These are phyloP conservation scores for Gymnorhina tibicen DNA, from an alignment of 2,113 vertebrate genomes.

Conservation along the genomic window DNA sequence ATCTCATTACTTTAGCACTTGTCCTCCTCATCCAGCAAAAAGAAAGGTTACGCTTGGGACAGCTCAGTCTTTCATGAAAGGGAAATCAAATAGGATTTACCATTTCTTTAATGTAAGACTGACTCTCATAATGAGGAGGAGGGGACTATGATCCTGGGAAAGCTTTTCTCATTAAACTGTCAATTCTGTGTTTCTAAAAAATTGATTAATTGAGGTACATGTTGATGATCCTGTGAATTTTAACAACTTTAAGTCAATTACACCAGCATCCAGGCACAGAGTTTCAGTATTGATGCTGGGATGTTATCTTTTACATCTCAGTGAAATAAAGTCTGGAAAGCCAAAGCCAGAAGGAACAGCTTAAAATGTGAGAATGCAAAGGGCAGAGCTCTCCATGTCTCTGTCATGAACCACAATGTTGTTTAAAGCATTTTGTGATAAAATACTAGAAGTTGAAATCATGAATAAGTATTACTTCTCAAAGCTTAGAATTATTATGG, in stretches of 20 bases:
- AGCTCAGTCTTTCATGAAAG: not conserved
- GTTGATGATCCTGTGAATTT: conserved; percentile 32
- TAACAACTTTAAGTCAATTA: conserved; percentile 45
- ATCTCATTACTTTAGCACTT: not conserved
- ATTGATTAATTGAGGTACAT: not conserved
- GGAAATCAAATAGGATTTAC: conserved; percentile 29
- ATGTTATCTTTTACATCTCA: not conserved
- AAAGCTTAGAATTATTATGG: not conserved
- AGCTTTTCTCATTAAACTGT: conserved; percentile 52
- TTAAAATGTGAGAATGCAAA: not conserved
- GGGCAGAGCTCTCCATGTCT: not conserved
- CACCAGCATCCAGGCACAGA: not conserved
- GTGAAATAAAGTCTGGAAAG: not conserved
- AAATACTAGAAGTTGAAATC: not conserved
- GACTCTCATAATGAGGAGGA: not conserved
- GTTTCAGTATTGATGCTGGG: not conserved
- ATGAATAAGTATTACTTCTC: not conserved
- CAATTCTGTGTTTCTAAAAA: conserved; percentile 16
- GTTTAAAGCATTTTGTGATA: not conserved
- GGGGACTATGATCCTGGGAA: conserved; percentile 15
- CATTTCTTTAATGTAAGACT: conserved; percentile 6
- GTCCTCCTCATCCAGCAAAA: not conserved
- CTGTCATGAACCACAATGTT: accelerated
- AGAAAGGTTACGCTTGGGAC: not conserved
- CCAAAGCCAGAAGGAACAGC: not conserved